A percentile compares a stretch with the other conserved stretches of the same genome.
Evolutionary conservation across 2,888 invertebrate genomes (phyloP).

Genomic region (Philhelius pedissequus): DNA sequence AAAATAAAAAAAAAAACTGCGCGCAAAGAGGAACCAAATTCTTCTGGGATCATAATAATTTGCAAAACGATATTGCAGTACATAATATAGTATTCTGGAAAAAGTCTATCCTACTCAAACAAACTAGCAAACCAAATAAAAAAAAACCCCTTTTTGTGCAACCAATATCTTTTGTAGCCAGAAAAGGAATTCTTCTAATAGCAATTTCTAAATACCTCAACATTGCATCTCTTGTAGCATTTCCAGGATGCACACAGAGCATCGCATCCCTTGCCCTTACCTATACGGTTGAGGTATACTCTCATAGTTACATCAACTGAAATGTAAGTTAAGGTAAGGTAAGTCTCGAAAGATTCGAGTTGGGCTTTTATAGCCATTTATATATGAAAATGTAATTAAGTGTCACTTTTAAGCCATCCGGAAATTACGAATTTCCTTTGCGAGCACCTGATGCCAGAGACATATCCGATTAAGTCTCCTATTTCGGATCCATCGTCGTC

Average conservation of each 20-base stretch:
- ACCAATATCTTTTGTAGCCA: neutral
- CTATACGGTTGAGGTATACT: neutral
- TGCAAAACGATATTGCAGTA: too few species aligned
- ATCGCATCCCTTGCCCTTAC: slow-evolving; percentile 34
- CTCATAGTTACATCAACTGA: slow-evolving; percentile 9
- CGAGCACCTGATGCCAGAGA: slow-evolving; percentile 69
- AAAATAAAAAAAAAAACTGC: too few species aligned
- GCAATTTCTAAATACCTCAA: slow-evolving; percentile 58
- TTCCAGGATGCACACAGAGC: neutral
- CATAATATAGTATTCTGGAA: too few species aligned
- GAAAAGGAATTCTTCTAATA: slow-evolving; percentile 28
- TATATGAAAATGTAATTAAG: slow-evolving; percentile 70
- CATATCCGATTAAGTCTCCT: slow-evolving; percentile 65
- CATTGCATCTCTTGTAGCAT: neutral
- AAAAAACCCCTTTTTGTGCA: slow-evolving; percentile 18
- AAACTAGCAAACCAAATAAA: neutral
- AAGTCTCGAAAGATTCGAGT: neutral
- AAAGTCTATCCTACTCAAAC: neutral
- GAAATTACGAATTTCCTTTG: slow-evolving; percentile 70
- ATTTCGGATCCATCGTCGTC: slow-evolving; percentile 12
- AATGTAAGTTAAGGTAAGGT: neutral
- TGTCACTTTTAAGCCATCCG: slow-evolving; percentile 70
- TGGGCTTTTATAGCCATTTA: too few species aligned
- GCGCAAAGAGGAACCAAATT: too few species aligned
- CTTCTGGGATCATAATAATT: too few species aligned